Percentiles rank a stretch among this genome's conserved stretches.
phyloP scores from a whole-genome alignment of 1,140 invertebrate genomes.

The Polyergus mexicanus region DNA sequence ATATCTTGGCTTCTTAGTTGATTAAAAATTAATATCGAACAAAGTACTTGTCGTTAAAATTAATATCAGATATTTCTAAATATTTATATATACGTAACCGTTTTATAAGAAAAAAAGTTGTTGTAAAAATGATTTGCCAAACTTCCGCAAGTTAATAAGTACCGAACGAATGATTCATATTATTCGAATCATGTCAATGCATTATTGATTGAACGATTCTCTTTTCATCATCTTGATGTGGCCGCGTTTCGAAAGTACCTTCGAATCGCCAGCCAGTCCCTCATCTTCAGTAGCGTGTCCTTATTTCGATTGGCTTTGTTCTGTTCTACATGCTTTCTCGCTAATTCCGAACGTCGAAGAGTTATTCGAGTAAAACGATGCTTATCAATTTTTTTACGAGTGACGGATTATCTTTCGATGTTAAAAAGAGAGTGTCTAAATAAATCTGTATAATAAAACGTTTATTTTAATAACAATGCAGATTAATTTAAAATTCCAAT shows the following conservation, averaged over 20 bases:
- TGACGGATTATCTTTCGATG: neutral
- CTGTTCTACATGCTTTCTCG: conserved; percentile 8
- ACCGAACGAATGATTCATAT: neutral
- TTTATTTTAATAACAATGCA: neutral
- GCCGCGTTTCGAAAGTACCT: conserved; percentile 33
- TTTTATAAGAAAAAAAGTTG: neutral
- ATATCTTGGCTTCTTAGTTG: too few species aligned
- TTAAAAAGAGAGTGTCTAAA: neutral
- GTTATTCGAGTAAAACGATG: conserved; percentile 9
- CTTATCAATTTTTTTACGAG: conserved; percentile 22
- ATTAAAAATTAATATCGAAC: neutral
- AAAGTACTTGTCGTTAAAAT: neutral
- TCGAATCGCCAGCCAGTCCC: conserved; percentile 17
- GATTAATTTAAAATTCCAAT: neutral
- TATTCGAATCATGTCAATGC: neutral
- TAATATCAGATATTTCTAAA: neutral
- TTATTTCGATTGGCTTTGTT: conserved; percentile 40
- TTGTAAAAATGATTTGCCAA: neutral
- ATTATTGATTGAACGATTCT: conserved; percentile 30
- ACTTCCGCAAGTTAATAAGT: conserved; percentile 2
- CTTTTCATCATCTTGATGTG: conserved; percentile 29
- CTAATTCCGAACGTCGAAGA: conserved; percentile 22
- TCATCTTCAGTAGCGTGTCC: conserved; percentile 37
- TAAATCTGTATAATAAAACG: neutral
- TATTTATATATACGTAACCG: neutral